Evolutionary conservation across 92 coral and sea anemone genomes (phyloP), one percentile per base, ranked within the genome.

Genomic region (Epizoanthus scotinus): DNA sequence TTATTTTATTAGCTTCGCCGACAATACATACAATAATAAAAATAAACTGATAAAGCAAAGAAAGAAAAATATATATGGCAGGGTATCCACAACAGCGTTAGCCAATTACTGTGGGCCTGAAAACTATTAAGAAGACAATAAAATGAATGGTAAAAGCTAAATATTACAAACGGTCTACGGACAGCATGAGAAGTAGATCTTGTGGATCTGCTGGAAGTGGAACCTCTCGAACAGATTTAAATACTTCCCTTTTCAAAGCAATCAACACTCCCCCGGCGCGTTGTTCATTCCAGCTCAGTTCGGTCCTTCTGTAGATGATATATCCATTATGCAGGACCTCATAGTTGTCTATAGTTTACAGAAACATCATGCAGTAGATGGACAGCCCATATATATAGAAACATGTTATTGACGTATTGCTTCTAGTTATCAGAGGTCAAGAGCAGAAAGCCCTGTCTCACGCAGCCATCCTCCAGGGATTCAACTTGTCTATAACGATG

Each of bases 401-500:
- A 71, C 2, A 21, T 28, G 13, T 13, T n/a, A 0, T 12, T 29
- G 15, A 20, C 9, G 18, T 52, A 54, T 71, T 29, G 20, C 79
- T 57, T 42, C 2, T 70, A 94, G 98, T 78, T 36, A 90, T 89
- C 63, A 91, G 98, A 53, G 74, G 53, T 17, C 68, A 73, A 72
- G 98, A 94, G 55, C 90, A 91, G 25, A 94, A 79, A 28, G 93
- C 88, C 44, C 71, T 94, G 75, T 60, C 91, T 19, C 85, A 88
- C 36, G 64, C 97, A 53, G 79, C 94, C 38, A 29, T 94, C 19
- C 90, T 94, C 10, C 91, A 84, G 59, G 95, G 98, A 3, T 21
- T 94, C 22, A 94, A 94, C 87, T 86, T 92, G 84, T 84, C 98
- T 0, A 69, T 94, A 26, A 90, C 98, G 55, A 84, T 84, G 26